Percentiles rank a stretch among this genome's conserved stretches.
phyloP scores from a whole-genome alignment of 1,140 invertebrate species.

The Acromyrmex echinatior region DNA sequence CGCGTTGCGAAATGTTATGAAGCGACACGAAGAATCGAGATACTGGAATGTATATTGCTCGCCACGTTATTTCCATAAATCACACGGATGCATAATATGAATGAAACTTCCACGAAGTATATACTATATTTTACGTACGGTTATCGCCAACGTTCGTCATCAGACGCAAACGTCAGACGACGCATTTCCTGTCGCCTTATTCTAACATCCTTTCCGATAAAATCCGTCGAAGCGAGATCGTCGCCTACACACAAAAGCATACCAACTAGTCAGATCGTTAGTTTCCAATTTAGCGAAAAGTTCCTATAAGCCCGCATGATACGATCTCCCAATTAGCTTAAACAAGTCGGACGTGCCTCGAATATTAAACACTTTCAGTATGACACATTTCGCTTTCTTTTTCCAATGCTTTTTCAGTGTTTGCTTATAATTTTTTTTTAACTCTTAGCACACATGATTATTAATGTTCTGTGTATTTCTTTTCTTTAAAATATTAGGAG shows the following conservation, averaged over 20 bases:
- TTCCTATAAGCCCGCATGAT: neutral
- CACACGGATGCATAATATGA: conserved; percentile 5
- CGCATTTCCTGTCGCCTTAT: neutral
- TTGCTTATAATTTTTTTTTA: too few relatives aligned
- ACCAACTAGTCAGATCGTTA: neutral
- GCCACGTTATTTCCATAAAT: conserved; percentile 8
- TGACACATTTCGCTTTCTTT: too few relatives aligned
- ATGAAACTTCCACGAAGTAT: neutral
- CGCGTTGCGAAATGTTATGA: neutral
- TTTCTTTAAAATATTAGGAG: too few relatives aligned
- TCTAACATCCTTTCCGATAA: neutral
- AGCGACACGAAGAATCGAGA: neutral
- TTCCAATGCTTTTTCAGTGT: too few relatives aligned
- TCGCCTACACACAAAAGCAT: neutral
- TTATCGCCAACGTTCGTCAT: conserved; percentile 12
- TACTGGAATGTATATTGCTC: neutral
- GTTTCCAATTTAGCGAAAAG: neutral
- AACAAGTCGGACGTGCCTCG: neutral
- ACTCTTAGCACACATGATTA: too few relatives aligned
- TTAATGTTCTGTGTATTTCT: too few relatives aligned
- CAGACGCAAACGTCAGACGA: neutral
- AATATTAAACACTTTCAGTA: too few relatives aligned
- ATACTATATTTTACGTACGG: neutral
- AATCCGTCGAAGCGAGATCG: neutral
- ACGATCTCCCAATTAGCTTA: neutral